phyloP scores from a whole-genome alignment of 92 coral and sea anemone genomes.

The Palythoa heliodiscus region DNA sequence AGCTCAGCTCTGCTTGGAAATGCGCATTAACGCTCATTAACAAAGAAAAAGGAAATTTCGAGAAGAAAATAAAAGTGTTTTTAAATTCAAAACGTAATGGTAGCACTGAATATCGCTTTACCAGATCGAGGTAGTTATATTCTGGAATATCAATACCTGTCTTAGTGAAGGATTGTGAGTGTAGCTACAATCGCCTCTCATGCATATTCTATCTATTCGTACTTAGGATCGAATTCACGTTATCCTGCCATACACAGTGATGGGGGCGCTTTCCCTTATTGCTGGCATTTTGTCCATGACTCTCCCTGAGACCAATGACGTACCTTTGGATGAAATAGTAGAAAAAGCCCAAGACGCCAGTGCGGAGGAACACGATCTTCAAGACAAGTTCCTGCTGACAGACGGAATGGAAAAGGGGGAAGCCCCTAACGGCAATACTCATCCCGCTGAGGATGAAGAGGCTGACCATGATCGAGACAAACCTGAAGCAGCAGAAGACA shows the following conservation, averaged over 20 bases:
- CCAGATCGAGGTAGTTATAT: too few relatives aligned
- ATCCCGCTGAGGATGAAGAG: not conserved
- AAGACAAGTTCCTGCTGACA: constrained; percentile 5
- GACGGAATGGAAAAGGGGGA: constrained; percentile 19
- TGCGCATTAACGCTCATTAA: too few relatives aligned
- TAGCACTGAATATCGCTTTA: too few relatives aligned
- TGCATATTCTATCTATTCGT: not conserved
- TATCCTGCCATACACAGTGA: constrained; percentile 32
- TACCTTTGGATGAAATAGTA: constrained; percentile 18
- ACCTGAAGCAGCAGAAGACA: not conserved
- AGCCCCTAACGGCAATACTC: not conserved
- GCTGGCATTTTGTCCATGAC: constrained; percentile 30
- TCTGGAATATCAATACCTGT: too few relatives aligned
- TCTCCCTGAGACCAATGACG: constrained; percentile 19
- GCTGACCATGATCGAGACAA: not conserved
- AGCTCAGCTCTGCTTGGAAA: too few relatives aligned
- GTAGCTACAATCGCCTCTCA: too few relatives aligned
- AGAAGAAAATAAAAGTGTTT: too few relatives aligned
- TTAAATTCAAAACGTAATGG: too few relatives aligned
- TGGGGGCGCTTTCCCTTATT: constrained; percentile 13
- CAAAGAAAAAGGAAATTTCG: too few relatives aligned
- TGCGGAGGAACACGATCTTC: not conserved
- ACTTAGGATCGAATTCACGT: constrained; percentile 34
- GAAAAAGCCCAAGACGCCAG: not conserved
- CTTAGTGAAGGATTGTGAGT: too few relatives aligned